Evolutionary conservation across 53 echinoderm and acorn worm genomes (phyloP).

Genomic region (Crossaster papposus): DNA sequence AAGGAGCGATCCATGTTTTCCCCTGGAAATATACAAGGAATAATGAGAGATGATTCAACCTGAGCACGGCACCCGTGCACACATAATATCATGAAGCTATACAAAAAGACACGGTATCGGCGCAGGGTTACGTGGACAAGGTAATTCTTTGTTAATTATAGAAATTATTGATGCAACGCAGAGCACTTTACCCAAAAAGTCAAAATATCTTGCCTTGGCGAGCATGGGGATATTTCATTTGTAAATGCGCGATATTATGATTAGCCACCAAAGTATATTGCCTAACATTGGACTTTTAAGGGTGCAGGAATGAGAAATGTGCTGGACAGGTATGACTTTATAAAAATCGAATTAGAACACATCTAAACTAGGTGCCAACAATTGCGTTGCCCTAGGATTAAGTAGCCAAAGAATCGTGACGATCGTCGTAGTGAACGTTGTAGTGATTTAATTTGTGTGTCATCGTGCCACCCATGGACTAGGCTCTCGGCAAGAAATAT

Average conservation of each 20-base stretch:
- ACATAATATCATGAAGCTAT: no score
- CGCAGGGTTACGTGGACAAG: neutral
- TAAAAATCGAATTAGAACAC: no score
- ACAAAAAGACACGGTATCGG: neutral
- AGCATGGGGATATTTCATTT: neutral
- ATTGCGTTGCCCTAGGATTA: neutral
- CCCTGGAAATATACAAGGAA: neutral
- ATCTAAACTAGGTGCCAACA: neutral
- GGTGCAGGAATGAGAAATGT: no score
- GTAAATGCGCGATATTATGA: neutral
- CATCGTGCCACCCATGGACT: neutral
- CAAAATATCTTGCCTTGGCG: neutral
- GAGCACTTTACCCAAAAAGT: neutral
- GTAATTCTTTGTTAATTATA: neutral
- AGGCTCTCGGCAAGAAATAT: neutral
- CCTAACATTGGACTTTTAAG: neutral
- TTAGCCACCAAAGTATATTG: neutral
- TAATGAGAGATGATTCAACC: slow-evolving; percentile 3
- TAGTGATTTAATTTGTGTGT: neutral
- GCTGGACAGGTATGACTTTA: no score
- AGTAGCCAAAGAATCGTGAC: neutral
- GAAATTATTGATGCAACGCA: neutral
- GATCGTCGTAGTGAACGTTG: neutral
- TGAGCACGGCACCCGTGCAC: neutral
- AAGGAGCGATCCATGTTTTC: neutral